phyloP scores from a whole-genome alignment of 2,888 invertebrate species.

The Anodontia alba region DNA sequence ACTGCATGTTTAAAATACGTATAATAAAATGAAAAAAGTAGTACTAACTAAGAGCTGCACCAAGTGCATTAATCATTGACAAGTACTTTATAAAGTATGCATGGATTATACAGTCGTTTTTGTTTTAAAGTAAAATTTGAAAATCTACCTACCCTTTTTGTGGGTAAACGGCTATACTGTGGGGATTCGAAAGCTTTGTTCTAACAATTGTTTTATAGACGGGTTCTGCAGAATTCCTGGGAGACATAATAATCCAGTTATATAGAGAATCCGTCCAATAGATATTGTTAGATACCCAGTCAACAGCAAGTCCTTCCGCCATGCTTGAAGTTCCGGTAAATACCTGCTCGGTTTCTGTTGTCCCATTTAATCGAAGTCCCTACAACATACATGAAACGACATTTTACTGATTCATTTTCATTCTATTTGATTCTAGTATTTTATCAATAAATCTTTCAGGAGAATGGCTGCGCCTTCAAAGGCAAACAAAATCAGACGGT shows the following conservation, averaged over 20 bases:
- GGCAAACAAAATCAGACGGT: no score
- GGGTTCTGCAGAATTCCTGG: constrained; percentile 47
- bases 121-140: no score
- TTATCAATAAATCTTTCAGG: no score
- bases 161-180: constrained; percentile 80
- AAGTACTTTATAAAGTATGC: no score
- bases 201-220: constrained; percentile 66
- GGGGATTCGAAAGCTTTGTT: constrained; percentile 75
- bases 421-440: no score
- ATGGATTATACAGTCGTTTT: no score
- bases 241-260: constrained; percentile 81
- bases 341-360: constrained; percentile 73
- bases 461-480: no score
- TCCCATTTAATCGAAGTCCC: constrained; percentile 72
- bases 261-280: constrained; percentile 82
- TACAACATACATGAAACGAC: constrained; percentile 51
- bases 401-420: no score
- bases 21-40: no score
- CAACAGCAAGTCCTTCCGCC: constrained; percentile 79
- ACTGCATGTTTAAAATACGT: no score
- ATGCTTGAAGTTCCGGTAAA: constrained; percentile 78
- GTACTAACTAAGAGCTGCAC: no score
- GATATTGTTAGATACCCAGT: constrained; percentile 81
- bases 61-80: no score
- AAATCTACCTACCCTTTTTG: constrained; percentile 79